Conservation (phyloP, 1,140 invertebrate species). For the Venustaconcha ellipsiformis region DNA sequence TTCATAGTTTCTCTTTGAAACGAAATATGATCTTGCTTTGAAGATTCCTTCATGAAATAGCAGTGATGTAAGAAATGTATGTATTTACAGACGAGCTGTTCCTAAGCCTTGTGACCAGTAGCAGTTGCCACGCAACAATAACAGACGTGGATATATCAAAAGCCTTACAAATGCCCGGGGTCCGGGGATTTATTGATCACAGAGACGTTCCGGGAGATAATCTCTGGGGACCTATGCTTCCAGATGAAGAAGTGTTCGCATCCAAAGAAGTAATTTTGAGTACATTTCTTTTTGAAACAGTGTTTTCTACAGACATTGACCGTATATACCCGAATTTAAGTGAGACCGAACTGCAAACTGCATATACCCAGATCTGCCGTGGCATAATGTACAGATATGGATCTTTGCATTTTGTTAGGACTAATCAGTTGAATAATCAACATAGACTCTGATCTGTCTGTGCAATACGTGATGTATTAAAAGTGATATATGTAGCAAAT, state of each 20-base stretch:
- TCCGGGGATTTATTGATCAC: slow-evolving; percentile 64
- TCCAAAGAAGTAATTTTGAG: slow-evolving; percentile 40
- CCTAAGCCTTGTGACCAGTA: slow-evolving; percentile 82
- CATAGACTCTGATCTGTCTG: neutral
- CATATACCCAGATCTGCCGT: no score
- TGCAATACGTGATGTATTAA: no score
- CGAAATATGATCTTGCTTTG: no score
- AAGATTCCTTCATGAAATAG: no score
- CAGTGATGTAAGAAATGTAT: neutral
- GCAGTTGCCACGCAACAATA: slow-evolving; percentile 84
- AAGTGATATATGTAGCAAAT: no score
- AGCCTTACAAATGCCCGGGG: slow-evolving; percentile 79
- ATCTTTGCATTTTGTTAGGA: no score
- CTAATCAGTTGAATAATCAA: no score
- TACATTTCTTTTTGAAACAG: neutral
- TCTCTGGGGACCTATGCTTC: slow-evolving; percentile 22
- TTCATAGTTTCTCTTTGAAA: no score
- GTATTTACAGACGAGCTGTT: slow-evolving; percentile 72
- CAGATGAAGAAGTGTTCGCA: slow-evolving; percentile 56
- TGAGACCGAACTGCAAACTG: no score
- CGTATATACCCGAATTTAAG: neutral
- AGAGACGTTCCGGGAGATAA: slow-evolving; percentile 61
- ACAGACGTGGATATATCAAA: slow-evolving; percentile 75
- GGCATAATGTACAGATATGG: no score
- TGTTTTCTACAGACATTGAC: no score